Conservation (phyloP, 2,888 invertebrate species). For the Ommatoiulus sabulosus region DNA sequence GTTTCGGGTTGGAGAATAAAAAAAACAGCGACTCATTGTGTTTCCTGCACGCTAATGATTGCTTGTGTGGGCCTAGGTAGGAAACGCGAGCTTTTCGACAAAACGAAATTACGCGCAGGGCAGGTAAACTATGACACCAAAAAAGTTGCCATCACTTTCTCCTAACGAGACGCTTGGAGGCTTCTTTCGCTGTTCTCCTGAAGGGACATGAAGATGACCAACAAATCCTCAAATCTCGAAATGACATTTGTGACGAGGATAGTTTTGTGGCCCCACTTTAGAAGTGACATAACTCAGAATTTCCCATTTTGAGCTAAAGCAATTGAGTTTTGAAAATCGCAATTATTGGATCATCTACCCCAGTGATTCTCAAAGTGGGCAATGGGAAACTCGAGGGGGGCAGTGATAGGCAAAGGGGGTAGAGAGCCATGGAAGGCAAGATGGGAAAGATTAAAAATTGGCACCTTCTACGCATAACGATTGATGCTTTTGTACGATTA, state of each 20-base stretch:
- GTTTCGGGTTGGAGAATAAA: neutral
- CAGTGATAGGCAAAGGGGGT: too few relatives aligned
- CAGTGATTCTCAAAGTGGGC: too few relatives aligned
- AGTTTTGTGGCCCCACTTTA: neutral
- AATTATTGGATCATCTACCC: too few relatives aligned
- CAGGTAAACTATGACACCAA: neutral
- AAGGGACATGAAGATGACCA: too few relatives aligned
- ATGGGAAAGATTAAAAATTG: too few relatives aligned
- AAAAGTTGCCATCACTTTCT: neutral
- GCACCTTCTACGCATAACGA: too few relatives aligned
- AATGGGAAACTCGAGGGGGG: too few relatives aligned
- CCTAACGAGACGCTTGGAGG: neutral
- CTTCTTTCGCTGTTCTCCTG: neutral
- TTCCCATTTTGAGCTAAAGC: too few relatives aligned
- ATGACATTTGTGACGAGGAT: neutral
- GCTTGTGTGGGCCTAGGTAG: conserved; percentile 39
- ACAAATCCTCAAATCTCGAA: neutral
- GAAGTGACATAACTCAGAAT: too few relatives aligned
- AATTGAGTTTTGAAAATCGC: too few relatives aligned
- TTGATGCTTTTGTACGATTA: too few relatives aligned
- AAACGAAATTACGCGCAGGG: conserved; percentile 3
- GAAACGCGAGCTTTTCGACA: conserved; percentile 1
- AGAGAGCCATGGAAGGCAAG: neutral
- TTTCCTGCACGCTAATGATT: conserved; percentile 41
- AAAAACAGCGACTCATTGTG: conserved; percentile 26